These are phyloP conservation scores for Autographa pulchrina DNA, from an alignment of 2,888 invertebrate species.

Conservation along the genomic window DNA sequence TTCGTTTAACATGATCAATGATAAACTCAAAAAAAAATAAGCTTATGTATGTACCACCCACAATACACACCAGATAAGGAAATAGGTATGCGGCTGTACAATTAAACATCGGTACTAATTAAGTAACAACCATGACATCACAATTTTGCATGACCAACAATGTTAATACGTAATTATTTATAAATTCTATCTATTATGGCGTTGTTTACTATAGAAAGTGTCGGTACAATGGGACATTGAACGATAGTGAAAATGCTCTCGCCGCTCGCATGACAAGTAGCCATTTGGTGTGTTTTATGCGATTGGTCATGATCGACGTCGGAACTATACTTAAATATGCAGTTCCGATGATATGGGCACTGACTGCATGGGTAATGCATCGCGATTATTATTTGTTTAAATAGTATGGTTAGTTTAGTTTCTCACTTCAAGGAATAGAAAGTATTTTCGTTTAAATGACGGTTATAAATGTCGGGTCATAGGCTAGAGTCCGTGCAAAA, in stretches of 20 bases:
- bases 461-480: too few species aligned
- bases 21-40: constrained; percentile 27
- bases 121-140: constrained; percentile 65
- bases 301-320: constrained; percentile 59
- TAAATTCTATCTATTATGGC: constrained; percentile 68
- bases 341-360: constrained; percentile 49
- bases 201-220: constrained; percentile 85
- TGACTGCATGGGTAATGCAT: constrained; percentile 43
- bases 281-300: constrained; percentile 64
- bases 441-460: not conserved
- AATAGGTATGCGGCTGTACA: constrained; percentile 35
- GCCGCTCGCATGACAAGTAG: constrained; percentile 75
- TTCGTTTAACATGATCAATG: not conserved
- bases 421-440: not conserved
- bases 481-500: too few species aligned
- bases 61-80: constrained; percentile 36
- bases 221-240: constrained; percentile 80
- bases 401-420: not conserved
- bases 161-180: constrained; percentile 66
- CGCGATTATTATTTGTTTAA: constrained; percentile 12
- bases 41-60: constrained; percentile 49
- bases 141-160: constrained; percentile 55
- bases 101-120: constrained; percentile 52
- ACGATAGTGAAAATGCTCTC: constrained; percentile 85
- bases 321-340: constrained; percentile 49